Evolutionary conservation across 2,888 invertebrate species (phyloP), one percentile per base, ranked within the genome.

Genomic region (Dryobota labecula): DNA sequence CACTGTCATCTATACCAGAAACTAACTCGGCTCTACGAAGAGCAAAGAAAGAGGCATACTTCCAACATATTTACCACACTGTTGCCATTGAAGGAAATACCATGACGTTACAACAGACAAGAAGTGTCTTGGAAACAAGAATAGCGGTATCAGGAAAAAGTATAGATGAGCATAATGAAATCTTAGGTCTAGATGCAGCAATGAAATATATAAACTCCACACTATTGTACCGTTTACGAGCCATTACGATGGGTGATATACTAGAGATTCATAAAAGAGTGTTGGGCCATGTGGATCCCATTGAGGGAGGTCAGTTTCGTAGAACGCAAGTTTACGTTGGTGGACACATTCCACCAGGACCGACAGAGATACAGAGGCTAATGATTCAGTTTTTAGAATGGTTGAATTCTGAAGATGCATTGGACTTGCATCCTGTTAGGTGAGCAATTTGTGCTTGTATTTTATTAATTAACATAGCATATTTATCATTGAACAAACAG

Each of bases 61-160:
- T 99, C 91, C 97, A 98, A 89, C 99, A 99, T 90, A 99, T 99
- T 78, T 99, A 99, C 92, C 99, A 99, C 90, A 99, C 99, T 0
- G 99, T 99, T 30, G 99, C 98, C 36, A 99, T 99, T 81, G 99
- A 99, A 94, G 99, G 99, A 0, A 99, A 99, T 90, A 99, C 99
- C 0, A 98, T 99, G 98, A 98, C 98, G 4, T 95, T 99, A 54
- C 97, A 98, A 33, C 99, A 99, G 92, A 98, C 99, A 0, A 96
- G 99, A 81, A 98, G 98, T 72, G 97, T 99, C 76, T 96, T 99
- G 33, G 99, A 99, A 94, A 99, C 99, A 0, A 97, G 95, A 72
- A 89, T 96, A 85, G 96, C 96, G 0, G 98, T 99, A 1, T 97
- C 97, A 64, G 98, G 99, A 0, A 99, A 99, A 93, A 99, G 99